Evolutionary conservation across 1,140 invertebrate species (phyloP).

Genomic region (Drosophila santomea): DNA sequence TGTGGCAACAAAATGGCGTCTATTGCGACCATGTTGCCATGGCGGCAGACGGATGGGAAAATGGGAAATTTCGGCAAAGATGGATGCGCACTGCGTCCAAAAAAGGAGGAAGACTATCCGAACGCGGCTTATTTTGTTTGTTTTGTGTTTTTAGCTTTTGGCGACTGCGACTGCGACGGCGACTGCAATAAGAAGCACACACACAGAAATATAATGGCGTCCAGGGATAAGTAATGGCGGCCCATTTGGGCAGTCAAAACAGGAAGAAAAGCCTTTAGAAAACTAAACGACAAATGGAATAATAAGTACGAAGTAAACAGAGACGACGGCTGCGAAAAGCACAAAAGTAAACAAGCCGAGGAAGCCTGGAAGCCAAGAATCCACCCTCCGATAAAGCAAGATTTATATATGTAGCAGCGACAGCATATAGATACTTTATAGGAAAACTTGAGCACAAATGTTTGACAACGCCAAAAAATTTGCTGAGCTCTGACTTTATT

Average conservation of each 20-base stretch:
- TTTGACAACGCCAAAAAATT: slow-evolving; percentile 26
- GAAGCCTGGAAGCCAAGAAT: slow-evolving; percentile 10
- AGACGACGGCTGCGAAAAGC: slow-evolving; percentile 46
- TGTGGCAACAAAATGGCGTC: slow-evolving; percentile 54
- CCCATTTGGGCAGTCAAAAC: slow-evolving; percentile 52
- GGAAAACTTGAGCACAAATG: slow-evolving; percentile 31
- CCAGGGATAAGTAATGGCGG: slow-evolving; percentile 50
- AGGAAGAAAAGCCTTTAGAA: slow-evolving; percentile 42
- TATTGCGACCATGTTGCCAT: slow-evolving; percentile 50
- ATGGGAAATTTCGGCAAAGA: slow-evolving; percentile 33
- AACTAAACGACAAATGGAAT: slow-evolving; percentile 54
- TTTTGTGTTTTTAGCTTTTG: slow-evolving; percentile 44
- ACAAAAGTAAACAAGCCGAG: slow-evolving; percentile 38
- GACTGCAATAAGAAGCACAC: slow-evolving; percentile 41
- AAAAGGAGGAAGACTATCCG: slow-evolving; percentile 6
- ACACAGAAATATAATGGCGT: slow-evolving; percentile 38
- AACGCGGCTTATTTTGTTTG: slow-evolving; percentile 39
- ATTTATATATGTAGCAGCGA: slow-evolving; percentile 19
- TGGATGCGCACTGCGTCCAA: slow-evolving; percentile 46
- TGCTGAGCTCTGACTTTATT: slow-evolving; percentile 35
- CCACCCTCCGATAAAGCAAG: slow-evolving; percentile 18
- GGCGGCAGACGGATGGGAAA: slow-evolving; percentile 44
- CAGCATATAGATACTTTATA: slow-evolving; percentile 28
- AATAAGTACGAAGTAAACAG: slow-evolving; percentile 52
- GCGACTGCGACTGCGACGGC: slow-evolving; percentile 30